Evolutionary conservation across 2,888 invertebrate species (phyloP).

Genomic region (Andrena bicolor): DNA sequence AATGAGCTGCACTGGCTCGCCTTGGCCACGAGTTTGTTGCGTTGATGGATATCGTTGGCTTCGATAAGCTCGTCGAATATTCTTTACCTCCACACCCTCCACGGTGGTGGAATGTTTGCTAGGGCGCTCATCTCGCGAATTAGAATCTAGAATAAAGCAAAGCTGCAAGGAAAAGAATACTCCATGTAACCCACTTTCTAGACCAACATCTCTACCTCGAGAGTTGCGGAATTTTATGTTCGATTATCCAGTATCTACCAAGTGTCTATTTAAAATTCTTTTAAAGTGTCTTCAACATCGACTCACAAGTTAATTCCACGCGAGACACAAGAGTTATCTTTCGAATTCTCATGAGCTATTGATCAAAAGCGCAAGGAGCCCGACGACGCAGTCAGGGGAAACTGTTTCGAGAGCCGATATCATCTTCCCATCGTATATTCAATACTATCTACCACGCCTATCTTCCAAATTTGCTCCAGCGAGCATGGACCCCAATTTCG

Average conservation of each 20-base stretch:
- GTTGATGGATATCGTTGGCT: conserved; percentile 67
- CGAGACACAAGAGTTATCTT: no score
- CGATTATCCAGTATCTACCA: no score
- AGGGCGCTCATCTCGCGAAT: neutral
- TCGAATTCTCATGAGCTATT: no score
- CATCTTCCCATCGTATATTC: neutral
- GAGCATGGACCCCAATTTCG: conserved; percentile 43
- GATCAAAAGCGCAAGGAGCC: neutral
- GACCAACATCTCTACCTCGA: no score
- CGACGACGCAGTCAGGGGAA: neutral
- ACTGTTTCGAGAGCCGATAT: neutral
- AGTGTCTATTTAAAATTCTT: no score
- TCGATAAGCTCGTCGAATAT: conserved; percentile 58
- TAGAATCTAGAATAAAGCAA: neutral
- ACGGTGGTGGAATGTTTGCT: neutral
- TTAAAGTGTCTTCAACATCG: no score
- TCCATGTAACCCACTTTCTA: no score
- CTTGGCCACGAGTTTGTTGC: conserved; percentile 56
- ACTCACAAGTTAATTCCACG: no score
- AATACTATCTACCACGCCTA: neutral
- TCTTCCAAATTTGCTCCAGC: neutral
- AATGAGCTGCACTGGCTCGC: conserved; percentile 72
- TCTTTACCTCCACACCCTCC: neutral
- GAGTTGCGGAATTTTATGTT: no score
- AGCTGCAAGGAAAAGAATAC: no score